A percentile compares a stretch with the other conserved stretches of the same genome.
Conservation (phyloP, 1,140 invertebrate species). For the Drosophila chauvacae region DNA sequence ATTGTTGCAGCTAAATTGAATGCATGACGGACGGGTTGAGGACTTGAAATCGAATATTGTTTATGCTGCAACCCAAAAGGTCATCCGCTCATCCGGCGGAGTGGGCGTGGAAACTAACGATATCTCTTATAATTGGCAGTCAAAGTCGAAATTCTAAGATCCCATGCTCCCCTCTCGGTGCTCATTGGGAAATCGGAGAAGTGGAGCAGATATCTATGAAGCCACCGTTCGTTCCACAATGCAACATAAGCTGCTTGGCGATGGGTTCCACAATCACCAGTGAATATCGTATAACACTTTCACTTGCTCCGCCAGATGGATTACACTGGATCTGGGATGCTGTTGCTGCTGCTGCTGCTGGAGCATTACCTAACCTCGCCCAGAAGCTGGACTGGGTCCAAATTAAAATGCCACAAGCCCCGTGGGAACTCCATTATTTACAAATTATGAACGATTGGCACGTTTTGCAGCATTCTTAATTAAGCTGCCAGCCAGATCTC, state of each 20-base stretch:
- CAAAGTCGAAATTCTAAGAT: conserved; percentile 22
- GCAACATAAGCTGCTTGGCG: conserved; percentile 16
- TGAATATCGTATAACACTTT: conserved; percentile 46
- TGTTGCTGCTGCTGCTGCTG: not conserved
- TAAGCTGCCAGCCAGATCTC: conserved; percentile 59
- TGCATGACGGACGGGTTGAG: conserved; percentile 64
- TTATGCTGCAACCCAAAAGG: conserved; percentile 63
- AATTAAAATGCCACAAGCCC: conserved; percentile 66
- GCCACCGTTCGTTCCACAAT: conserved; percentile 29
- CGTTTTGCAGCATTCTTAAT: conserved; percentile 65
- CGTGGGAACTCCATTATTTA: conserved; percentile 62
- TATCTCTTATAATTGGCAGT: conserved; percentile 37
- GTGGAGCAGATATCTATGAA: conserved; percentile 3
- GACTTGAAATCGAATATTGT: conserved; percentile 70
- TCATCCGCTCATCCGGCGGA: conserved; percentile 42
- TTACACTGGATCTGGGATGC: conserved; percentile 5
- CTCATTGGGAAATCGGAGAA: conserved; percentile 19
- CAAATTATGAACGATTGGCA: conserved; percentile 57
- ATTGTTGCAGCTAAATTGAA: conserved; percentile 63
- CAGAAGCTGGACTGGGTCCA: conserved; percentile 29
- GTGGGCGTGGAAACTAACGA: conserved; percentile 74
- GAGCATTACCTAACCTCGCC: conserved; percentile 12
- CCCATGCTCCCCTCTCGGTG: not conserved
- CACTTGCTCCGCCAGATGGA: conserved; percentile 26
- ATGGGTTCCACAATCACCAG: conserved; percentile 52